A percentile compares a stretch with the other conserved stretches of the same genome.
Conservation (phyloP, 1,140 invertebrate genomes). For the Polyergus mexicanus region DNA sequence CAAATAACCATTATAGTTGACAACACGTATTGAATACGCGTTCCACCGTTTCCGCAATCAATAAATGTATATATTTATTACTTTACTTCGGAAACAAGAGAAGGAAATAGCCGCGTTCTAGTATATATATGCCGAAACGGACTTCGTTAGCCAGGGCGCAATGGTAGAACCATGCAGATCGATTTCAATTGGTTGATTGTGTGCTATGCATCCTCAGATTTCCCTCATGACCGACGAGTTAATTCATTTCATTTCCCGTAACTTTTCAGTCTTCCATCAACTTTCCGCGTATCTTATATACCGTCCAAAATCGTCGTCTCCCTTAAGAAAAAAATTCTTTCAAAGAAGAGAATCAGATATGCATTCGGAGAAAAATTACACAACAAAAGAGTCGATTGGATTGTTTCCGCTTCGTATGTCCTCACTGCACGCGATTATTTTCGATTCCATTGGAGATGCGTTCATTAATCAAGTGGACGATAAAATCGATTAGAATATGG, state of each 20-base stretch:
- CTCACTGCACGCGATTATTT: constrained; percentile 7
- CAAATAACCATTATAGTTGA: constrained; percentile 18
- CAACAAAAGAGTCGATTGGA: not conserved
- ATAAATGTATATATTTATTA: constrained; percentile 46
- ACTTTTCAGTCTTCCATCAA: not conserved
- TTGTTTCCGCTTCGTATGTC: not conserved
- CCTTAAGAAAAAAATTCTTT: not conserved
- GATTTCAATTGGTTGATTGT: constrained; percentile 53
- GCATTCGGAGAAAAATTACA: not conserved
- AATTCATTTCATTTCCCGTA: constrained; percentile 38
- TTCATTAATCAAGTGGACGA: constrained; percentile 32
- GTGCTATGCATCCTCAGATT: constrained; percentile 37
- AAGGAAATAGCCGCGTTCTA: not conserved
- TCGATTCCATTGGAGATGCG: not conserved
- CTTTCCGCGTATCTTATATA: not conserved
- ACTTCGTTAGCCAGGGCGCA: constrained; percentile 25
- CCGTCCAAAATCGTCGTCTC: not conserved
- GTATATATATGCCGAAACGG: constrained; percentile 4
- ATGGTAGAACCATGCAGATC: constrained; percentile 20
- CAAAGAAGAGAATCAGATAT: not conserved
- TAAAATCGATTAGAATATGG: constrained; percentile 45
- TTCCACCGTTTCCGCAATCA: not conserved
- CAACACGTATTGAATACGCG: constrained; percentile 18
- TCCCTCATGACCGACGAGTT: constrained; percentile 22
- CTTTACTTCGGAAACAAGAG: constrained; percentile 31